These are phyloP conservation scores for Scolanthus callimorphus DNA, from an alignment of 92 coral and sea anemone species.

Conservation along the genomic window DNA sequence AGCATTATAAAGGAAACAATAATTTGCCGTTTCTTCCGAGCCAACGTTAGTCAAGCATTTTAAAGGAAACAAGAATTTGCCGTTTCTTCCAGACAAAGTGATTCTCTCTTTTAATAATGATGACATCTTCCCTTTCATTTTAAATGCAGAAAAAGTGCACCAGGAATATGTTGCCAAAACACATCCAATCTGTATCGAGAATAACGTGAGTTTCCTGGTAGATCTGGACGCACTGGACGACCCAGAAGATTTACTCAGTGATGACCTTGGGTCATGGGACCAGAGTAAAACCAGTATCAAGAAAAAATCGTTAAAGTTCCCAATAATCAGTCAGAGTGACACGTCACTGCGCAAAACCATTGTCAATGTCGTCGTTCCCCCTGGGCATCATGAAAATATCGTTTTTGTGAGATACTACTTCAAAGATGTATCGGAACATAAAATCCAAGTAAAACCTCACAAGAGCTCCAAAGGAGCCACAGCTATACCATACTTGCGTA, in stretches of 20 bases:
- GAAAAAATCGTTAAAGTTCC: constrained; percentile 12
- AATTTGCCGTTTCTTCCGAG: too few relatives aligned
- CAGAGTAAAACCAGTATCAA: constrained; percentile 13
- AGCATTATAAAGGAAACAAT: too few relatives aligned
- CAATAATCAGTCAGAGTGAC: constrained; percentile 30
- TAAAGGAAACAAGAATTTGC: too few relatives aligned
- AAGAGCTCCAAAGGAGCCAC: constrained; percentile 23
- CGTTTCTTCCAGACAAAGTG: too few relatives aligned
- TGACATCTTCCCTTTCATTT: neutral
- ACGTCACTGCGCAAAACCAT: constrained; percentile 31
- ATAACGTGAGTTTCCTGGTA: constrained; percentile 23
- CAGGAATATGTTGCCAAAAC: neutral
- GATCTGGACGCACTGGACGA: constrained; percentile 36
- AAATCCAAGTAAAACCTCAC: constrained; percentile 26
- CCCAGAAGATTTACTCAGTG: constrained; percentile 47
- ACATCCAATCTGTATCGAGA: constrained; percentile 11
- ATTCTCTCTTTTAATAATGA: too few relatives aligned
- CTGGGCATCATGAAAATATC: constrained; percentile 26
- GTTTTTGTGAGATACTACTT: constrained; percentile 41
- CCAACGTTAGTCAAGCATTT: too few relatives aligned
- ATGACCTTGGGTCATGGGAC: constrained; percentile 47
- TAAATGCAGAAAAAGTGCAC: constrained; percentile 5
- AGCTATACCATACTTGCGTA: constrained; percentile 48
- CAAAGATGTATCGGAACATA: constrained; percentile 48
- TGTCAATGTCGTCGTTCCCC: constrained; percentile 35